Conservation (phyloP, 2,888 invertebrate species). For the Drosophila rellima region DNA sequence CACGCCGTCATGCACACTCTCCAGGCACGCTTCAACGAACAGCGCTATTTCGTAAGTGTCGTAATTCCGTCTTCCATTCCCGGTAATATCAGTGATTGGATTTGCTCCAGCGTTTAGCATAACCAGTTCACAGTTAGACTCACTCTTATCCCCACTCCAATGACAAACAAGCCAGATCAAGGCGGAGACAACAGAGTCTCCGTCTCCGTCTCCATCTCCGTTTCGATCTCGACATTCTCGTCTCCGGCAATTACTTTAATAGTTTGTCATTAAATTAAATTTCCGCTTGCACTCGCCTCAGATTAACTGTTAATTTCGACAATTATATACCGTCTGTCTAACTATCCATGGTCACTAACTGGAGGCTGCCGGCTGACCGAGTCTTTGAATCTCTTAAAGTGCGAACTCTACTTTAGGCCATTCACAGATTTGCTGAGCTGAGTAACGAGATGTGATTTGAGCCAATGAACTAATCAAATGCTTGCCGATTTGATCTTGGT, state of each 20-base stretch:
- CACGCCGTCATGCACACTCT: slow-evolving; percentile 96
- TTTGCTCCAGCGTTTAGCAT: slow-evolving; percentile 14
- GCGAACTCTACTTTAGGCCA: not conserved
- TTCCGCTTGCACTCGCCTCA: slow-evolving; percentile 59
- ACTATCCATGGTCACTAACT: slow-evolving; percentile 3
- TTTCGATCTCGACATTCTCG: slow-evolving; percentile 1
- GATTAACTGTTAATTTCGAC: slow-evolving; percentile 72
- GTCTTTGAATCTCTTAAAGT: slow-evolving; percentile 1
- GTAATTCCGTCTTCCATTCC: not conserved
- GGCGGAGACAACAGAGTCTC: slow-evolving; percentile 6
- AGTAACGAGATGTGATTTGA: slow-evolving; percentile 19
- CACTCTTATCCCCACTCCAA: slow-evolving; percentile 22
- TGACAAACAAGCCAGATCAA: slow-evolving; percentile 3
- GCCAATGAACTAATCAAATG: no score
- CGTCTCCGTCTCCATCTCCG: slow-evolving; percentile 4
- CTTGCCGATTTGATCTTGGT: no score
- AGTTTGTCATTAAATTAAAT: slow-evolving; percentile 66
- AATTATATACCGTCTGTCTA: slow-evolving; percentile 47
- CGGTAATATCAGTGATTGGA: slow-evolving; percentile 9
- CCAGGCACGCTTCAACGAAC: slow-evolving; percentile 94
- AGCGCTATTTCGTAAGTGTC: slow-evolving; percentile 93
- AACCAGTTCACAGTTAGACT: slow-evolving; percentile 41
- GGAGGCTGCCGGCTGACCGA: slow-evolving; percentile 3
- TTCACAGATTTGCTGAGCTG: slow-evolving; percentile 1
- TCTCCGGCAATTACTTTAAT: slow-evolving; percentile 64